Base-by-base conservation (phyloP, 2,113 vertebrate genomes). In the Paradisaea rubra region DNA sequence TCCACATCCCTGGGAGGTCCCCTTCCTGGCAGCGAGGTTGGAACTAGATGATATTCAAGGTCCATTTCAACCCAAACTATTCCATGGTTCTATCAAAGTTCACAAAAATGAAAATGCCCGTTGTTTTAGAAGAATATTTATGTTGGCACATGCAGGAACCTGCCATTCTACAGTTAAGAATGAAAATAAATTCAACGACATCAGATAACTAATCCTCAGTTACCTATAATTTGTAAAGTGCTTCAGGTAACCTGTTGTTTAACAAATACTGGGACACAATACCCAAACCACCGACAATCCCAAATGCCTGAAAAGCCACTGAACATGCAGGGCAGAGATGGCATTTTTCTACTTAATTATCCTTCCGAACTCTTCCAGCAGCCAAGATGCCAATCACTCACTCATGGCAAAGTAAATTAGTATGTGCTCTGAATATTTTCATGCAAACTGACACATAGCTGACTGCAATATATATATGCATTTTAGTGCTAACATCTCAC, bases 361-460 rank as follows among this genome's bases (percentile, higher is more conserved):
- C 25, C 23, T 53, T 11, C 65, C 39, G 11, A 73, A 41, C 23
- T 45, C 15, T 61, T 81, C 56, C 65, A 52, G 45, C 25, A 72
- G 21, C 27, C 3, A 0, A 63, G 37, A 49, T 6, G 6, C 41
- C 54, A 9, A 73, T 23, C 25, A 5, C 16, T 19, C 7, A 0
- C 7, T 65, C 39, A 35, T 4, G 1, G 45, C 35, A 54, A 41
- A 45, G 42, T 7, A 61, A 72, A 9, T 27, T 13, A 1, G 3
- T 16, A 47, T 0, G 1, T 39, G 30, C 47, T 25, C 39, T 10
- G 12, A 63, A 12, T 54, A 54, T 14, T 71, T 56, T 65, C 44
- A 45, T 33, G 7, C 22, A 56, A 73, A 71, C 7, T 16, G n/a
- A 61, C 25, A 74, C 8, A 44, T 3, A 66, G 37, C 6, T 73